Conservation (phyloP, 2,113 vertebrate species). For the Mesembrinibis cayennensis region DNA sequence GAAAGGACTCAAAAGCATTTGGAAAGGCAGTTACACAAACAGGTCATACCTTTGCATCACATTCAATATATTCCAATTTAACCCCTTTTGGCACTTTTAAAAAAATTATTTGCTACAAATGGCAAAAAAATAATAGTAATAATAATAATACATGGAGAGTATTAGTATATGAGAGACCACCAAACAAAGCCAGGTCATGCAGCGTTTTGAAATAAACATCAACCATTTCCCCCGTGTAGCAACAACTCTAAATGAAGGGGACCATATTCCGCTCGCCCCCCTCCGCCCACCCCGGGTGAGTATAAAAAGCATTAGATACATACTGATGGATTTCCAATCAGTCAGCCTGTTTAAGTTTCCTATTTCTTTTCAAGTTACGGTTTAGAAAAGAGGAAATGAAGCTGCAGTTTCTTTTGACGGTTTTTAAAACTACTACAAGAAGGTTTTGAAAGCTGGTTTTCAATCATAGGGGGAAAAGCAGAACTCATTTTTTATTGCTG, state of each 20-base stretch:
- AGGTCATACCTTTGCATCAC: slow-evolving; percentile 55
- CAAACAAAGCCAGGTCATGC: slow-evolving; percentile 51
- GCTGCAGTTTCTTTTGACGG: slow-evolving; percentile 34
- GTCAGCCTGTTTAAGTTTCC: slow-evolving; percentile 36
- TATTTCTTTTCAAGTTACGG: slow-evolving; percentile 55
- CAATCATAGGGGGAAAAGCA: slow-evolving; percentile 57
- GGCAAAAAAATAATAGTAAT: neutral
- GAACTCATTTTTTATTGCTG: slow-evolving; percentile 68
- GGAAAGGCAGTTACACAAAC: slow-evolving; percentile 63
- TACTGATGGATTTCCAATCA: slow-evolving; percentile 31
- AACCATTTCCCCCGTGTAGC: neutral
- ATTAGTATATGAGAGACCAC: slow-evolving; percentile 51
- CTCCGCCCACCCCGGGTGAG: neutral
- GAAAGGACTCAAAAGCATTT: slow-evolving; percentile 62
- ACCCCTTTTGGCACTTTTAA: slow-evolving; percentile 42
- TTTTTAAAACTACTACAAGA: slow-evolving; percentile 56
- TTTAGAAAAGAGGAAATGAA: slow-evolving; percentile 52
- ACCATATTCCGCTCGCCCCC: neutral
- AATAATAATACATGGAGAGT: slow-evolving; percentile 27
- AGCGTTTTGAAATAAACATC: slow-evolving; percentile 37
- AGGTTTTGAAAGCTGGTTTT: slow-evolving; percentile 56
- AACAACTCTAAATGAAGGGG: neutral
- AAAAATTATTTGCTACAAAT: slow-evolving; percentile 56
- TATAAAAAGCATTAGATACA: neutral
- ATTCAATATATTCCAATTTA: slow-evolving; percentile 60